Evolutionary conservation across 2,888 invertebrate genomes (phyloP).

Genomic region (Bruchidius siliquastri): DNA sequence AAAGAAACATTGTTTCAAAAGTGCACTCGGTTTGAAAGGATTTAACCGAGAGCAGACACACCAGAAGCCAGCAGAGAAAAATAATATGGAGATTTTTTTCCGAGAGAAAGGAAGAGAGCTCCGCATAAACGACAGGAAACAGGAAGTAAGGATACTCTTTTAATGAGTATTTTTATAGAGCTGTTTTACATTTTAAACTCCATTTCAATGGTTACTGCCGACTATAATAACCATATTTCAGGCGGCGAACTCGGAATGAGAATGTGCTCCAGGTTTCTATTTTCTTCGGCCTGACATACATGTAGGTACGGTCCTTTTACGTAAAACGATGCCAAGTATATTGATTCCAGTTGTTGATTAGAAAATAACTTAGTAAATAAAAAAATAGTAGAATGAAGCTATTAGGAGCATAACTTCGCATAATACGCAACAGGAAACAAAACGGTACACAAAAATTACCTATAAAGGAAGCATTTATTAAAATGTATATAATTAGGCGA

Average conservation of each 20-base stretch:
- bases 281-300: neutral
- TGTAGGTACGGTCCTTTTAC: neutral
- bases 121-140: conserved; percentile 43
- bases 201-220: conserved; percentile 23
- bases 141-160: conserved; percentile 44
- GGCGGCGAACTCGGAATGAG: conserved; percentile 21
- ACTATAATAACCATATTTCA: conserved; percentile 30
- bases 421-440: too few species aligned
- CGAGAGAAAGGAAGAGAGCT: conserved; percentile 33
- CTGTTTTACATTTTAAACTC: conserved; percentile 38
- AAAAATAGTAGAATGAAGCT: too few species aligned
- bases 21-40: conserved; percentile 12
- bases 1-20: conserved; percentile 13
- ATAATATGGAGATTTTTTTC: conserved; percentile 37
- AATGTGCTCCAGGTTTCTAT: conserved; percentile 6
- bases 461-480: too few species aligned
- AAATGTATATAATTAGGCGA: too few species aligned
- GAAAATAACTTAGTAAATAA: too few species aligned
- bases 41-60: conserved; percentile 11
- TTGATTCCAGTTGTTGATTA: too few species aligned
- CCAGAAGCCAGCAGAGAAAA: conserved; percentile 32
- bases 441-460: too few species aligned
- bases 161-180: conserved; percentile 44
- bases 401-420: too few species aligned
- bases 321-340: neutral